phyloP scores from a whole-genome alignment of 53 echinoderm and acorn worm genomes.

The Stichopus horrens region DNA sequence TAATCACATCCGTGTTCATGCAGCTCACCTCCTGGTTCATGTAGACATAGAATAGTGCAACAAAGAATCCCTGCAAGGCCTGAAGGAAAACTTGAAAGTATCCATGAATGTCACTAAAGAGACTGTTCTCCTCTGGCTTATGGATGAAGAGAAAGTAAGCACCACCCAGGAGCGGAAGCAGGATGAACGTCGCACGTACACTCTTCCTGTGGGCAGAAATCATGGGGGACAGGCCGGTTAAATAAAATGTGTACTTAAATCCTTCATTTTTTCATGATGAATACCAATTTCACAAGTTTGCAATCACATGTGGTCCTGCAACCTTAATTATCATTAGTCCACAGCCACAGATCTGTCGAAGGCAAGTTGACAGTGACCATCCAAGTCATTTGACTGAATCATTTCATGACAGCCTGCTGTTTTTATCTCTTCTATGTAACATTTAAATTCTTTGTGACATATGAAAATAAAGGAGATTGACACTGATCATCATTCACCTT shows the following conservation, averaged over 20 bases:
- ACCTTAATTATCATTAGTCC: too few species aligned
- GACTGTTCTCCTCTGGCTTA: conserved; percentile 44
- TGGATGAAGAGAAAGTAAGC: conserved; percentile 78
- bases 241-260: background rate
- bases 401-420: too few species aligned
- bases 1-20: background rate
- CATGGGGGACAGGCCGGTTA: background rate
- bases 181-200: conserved; percentile 74
- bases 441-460: too few species aligned
- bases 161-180: conserved; percentile 82
- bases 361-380: too few species aligned
- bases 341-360: too few species aligned
- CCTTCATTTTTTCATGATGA: too few species aligned
- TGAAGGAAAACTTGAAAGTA: conserved; percentile 80
- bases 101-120: conserved; percentile 50
- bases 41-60: conserved; percentile 88
- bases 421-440: too few species aligned
- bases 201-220: conserved; percentile 68
- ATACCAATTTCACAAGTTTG: background rate
- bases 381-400: too few species aligned
- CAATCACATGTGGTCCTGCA: background rate
- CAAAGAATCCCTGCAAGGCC: conserved; percentile 90
- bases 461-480: too few species aligned
- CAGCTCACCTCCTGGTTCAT: conserved; percentile 88
- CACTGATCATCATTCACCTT: too few species aligned